Evolutionary conservation across 2,888 invertebrate species (phyloP).

Genomic region (Actias luna): DNA sequence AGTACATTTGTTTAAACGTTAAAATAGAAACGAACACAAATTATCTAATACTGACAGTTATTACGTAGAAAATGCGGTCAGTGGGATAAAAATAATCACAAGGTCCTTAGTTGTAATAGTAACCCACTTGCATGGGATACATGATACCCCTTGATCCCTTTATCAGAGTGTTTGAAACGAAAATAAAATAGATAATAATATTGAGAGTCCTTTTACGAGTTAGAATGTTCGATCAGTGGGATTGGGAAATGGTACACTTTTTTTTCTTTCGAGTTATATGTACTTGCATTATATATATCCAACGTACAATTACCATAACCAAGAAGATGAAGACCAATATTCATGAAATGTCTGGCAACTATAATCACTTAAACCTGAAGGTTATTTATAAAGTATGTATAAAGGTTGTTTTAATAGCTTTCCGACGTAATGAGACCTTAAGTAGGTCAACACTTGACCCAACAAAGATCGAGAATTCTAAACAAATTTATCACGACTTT

Average conservation of each 20-base stretch:
- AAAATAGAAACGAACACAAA: not conserved
- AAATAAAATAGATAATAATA: conserved; percentile 40
- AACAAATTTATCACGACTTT: conserved; percentile 46
- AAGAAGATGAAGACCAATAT: not conserved
- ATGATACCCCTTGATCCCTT: conserved; percentile 70
- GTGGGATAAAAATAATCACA: conserved; percentile 62
- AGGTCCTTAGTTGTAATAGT: conserved; percentile 59
- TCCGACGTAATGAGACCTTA: conserved; percentile 15
- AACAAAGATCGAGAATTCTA: conserved; percentile 33
- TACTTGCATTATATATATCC: not conserved
- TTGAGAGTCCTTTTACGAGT: conserved; percentile 14
- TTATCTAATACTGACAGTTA: conserved; percentile 20
- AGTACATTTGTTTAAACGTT: not conserved
- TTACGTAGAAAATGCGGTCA: conserved; percentile 61
- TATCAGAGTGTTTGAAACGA: conserved; percentile 46
- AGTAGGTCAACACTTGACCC: conserved; percentile 38
- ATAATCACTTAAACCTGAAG: no score
- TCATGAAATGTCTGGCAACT: not conserved
- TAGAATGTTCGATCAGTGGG: not conserved
- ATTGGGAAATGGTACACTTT: not conserved
- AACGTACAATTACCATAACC: not conserved
- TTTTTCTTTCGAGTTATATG: not conserved
- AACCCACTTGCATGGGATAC: conserved; percentile 61
- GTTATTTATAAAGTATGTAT: no score
- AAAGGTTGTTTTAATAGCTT: conserved; percentile 17